Percentiles rank a stretch among this genome's conserved stretches.
These are phyloP conservation scores for Naja naja DNA, from an alignment of 2,113 vertebrate genomes.

Conservation along the genomic window DNA sequence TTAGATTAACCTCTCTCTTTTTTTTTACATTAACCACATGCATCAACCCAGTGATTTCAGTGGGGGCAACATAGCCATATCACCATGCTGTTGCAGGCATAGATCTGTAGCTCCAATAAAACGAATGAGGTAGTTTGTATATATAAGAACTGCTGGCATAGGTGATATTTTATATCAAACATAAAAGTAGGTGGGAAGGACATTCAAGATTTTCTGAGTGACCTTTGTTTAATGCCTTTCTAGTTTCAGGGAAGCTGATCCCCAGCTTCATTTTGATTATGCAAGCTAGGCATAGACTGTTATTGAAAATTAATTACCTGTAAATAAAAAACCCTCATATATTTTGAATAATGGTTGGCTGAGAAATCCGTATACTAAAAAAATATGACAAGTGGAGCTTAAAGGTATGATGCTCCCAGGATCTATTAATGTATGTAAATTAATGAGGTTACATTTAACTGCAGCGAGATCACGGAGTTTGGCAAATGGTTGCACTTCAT, in stretches of 20 bases:
- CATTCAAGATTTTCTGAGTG: background rate
- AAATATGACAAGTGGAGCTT: slow-evolving; percentile 14
- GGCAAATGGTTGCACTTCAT: slow-evolving; percentile 35
- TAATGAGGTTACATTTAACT: slow-evolving; percentile 43
- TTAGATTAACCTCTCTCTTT: background rate
- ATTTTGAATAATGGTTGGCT: slow-evolving; percentile 9
- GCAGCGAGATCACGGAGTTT: slow-evolving; percentile 41
- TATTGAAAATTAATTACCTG: background rate
- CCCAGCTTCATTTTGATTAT: slow-evolving; percentile 15
- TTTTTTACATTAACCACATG: background rate
- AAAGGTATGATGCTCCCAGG: slow-evolving; percentile 32
- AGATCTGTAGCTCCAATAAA: background rate
- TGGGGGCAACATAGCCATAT: background rate
- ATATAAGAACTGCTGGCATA: background rate
- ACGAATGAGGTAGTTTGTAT: background rate
- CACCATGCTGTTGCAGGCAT: background rate
- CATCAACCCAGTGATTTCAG: background rate
- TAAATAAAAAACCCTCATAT: background rate
- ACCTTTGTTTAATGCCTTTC: background rate
- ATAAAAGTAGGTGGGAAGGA: background rate
- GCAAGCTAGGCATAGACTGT: background rate
- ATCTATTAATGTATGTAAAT: slow-evolving; percentile 25
- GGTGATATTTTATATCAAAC: background rate
- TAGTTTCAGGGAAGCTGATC: background rate
- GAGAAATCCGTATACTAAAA: slow-evolving; percentile 39